phyloP scores from a whole-genome alignment of 2,113 vertebrate species.

The Myiopsitta monachus region DNA sequence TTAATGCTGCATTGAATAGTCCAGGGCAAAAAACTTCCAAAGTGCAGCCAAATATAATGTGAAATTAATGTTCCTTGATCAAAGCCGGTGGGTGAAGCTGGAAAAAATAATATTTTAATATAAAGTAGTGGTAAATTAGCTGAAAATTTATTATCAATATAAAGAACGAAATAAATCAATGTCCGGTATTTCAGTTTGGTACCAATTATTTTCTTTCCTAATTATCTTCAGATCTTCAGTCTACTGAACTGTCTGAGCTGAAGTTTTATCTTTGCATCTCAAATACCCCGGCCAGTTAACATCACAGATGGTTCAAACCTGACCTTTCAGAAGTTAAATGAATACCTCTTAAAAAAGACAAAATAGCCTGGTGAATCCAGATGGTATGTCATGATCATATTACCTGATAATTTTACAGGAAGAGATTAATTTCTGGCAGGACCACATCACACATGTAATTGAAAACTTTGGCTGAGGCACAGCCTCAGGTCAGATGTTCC shows the following conservation, averaged over 20 bases:
- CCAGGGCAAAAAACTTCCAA: not conserved
- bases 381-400: not conserved
- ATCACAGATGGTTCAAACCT: not conserved
- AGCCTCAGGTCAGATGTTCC: not conserved
- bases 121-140: not conserved
- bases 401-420: not conserved
- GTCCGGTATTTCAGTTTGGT: not conserved
- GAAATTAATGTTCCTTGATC: not conserved
- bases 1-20: not conserved
- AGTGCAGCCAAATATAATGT: not conserved
- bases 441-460: not conserved
- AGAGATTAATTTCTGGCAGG: constrained; percentile 4
- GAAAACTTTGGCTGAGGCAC: not conserved
- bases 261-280: not conserved
- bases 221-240: not conserved
- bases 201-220: not conserved
- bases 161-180: not conserved
- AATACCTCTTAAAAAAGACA: not conserved
- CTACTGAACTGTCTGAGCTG: not conserved
- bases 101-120: not conserved
- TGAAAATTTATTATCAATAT: not conserved
- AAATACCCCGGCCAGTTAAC: not conserved
- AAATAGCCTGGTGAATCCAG: not conserved
- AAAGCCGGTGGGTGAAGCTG: not conserved
- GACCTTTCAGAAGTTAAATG: not conserved